These are phyloP conservation scores for Glomeris maerens DNA, from an alignment of 1,140 invertebrate species.

Conservation along the genomic window DNA sequence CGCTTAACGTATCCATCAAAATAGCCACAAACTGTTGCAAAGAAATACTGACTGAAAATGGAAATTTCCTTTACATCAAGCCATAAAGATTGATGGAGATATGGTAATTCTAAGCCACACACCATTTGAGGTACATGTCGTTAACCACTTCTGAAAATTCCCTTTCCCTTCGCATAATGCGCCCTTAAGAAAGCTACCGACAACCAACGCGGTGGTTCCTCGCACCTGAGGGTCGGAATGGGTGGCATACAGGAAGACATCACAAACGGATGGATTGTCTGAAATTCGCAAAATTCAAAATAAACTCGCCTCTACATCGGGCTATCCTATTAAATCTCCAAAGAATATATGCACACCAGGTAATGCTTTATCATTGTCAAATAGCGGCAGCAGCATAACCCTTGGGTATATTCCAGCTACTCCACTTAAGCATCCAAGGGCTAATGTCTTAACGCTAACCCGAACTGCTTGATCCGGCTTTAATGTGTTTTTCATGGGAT, in stretches of 20 bases:
- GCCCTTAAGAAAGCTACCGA: conserved; percentile 49
- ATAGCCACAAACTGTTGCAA: conserved; percentile 20
- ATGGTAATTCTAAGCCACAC: background rate
- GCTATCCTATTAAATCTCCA: too few relatives aligned
- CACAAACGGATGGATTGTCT: conserved; percentile 42
- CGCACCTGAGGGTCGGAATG: conserved; percentile 70
- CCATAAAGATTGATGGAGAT: too few relatives aligned
- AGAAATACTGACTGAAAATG: conserved; percentile 5
- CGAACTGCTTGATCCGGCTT: conserved; percentile 51
- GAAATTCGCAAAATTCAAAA: conserved; percentile 15
- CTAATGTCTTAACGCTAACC: conserved; percentile 69
- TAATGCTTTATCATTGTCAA: conserved; percentile 16
- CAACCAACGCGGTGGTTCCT: conserved; percentile 49
- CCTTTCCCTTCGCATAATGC: conserved; percentile 43
- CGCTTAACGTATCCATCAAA: conserved; percentile 25
- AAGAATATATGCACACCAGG: too few relatives aligned
- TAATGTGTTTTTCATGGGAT: conserved; percentile 42
- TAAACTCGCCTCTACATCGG: too few relatives aligned
- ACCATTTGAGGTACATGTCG: background rate
- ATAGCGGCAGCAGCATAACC: conserved; percentile 45
- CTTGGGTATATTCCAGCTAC: conserved; percentile 53
- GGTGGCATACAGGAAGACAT: conserved; percentile 50
- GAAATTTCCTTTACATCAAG: too few relatives aligned
- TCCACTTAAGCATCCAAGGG: conserved; percentile 54
- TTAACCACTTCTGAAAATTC: conserved; percentile 21